Evolutionary conservation across 2,888 invertebrate genomes (phyloP).

Genomic region (Diogma glabrata): DNA sequence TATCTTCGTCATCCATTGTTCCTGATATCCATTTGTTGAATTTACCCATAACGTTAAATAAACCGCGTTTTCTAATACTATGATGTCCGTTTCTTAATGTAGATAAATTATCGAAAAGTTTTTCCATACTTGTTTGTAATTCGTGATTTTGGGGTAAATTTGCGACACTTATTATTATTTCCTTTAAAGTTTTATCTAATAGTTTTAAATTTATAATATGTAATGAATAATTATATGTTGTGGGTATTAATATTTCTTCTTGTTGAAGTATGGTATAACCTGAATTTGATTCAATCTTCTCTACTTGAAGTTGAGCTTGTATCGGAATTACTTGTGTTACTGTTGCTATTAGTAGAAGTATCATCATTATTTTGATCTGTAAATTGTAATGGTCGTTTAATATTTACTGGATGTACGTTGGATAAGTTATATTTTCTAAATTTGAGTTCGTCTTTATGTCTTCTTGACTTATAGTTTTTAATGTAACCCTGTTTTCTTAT

Average conservation of each 20-base stretch:
- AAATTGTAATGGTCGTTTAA: too few species aligned
- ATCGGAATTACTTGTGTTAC: neutral
- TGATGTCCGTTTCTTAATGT: neutral
- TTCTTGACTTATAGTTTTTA: too few species aligned
- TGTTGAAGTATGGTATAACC: neutral
- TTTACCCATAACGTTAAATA: neutral
- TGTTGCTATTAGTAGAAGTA: neutral
- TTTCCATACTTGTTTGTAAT: neutral
- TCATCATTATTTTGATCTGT: too few species aligned
- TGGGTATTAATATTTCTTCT: neutral
- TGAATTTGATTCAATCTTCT: neutral
- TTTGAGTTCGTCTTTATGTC: too few species aligned
- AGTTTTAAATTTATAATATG: neutral
- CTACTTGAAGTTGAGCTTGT: neutral
- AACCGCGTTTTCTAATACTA: neutral
- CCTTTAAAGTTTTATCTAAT: neutral
- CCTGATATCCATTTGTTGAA: neutral
- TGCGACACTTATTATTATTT: too few species aligned
- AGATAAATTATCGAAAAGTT: neutral
- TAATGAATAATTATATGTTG: neutral
- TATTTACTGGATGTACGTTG: too few species aligned
- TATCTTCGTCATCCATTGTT: neutral
- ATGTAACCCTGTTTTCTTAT: too few species aligned
- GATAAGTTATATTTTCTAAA: too few species aligned
- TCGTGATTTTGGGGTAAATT: too few species aligned